phyloP scores from a whole-genome alignment of 2,797 vertebrate genomes.

The Falco berigora region DNA sequence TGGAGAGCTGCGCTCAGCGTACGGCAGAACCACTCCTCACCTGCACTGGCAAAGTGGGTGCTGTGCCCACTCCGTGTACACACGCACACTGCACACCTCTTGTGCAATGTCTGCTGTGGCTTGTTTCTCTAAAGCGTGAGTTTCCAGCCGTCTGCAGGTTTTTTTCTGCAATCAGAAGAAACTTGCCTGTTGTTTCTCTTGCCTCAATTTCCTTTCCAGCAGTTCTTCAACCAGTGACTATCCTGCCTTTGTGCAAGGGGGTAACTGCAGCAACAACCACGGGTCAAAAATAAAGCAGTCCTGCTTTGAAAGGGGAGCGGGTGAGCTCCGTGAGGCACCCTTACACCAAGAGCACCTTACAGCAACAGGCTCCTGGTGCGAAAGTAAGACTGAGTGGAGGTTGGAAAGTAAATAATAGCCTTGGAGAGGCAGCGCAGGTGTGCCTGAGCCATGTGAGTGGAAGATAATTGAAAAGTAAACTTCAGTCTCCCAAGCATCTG shows the following conservation, averaged over 20 bases:
- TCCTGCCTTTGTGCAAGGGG: background rate
- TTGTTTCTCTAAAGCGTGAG: background rate
- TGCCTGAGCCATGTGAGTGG: background rate
- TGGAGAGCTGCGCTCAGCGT: background rate
- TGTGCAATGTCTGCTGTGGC: fast-evolving
- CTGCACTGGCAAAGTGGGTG: background rate
- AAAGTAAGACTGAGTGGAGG: background rate
- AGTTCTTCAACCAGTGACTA: background rate
- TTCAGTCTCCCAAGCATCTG: background rate
- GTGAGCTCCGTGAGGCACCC: fast-evolving
- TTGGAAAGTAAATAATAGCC: background rate
- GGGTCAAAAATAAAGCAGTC: background rate
- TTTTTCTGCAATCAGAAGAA: background rate
- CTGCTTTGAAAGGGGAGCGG: background rate
- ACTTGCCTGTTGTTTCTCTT: background rate
- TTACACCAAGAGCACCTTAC: background rate
- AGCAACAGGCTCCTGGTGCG: background rate
- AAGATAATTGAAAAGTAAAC: background rate
- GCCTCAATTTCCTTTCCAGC: background rate
- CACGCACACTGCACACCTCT: background rate
- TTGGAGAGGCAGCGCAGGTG: background rate
- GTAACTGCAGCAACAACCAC: background rate
- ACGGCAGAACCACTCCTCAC: background rate
- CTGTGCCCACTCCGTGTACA: background rate
- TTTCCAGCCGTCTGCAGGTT: background rate